Evolutionary conservation across 2,888 invertebrate genomes (phyloP), one percentile per base, ranked within the genome.

Genomic region (Limnephilus marmoratus): DNA sequence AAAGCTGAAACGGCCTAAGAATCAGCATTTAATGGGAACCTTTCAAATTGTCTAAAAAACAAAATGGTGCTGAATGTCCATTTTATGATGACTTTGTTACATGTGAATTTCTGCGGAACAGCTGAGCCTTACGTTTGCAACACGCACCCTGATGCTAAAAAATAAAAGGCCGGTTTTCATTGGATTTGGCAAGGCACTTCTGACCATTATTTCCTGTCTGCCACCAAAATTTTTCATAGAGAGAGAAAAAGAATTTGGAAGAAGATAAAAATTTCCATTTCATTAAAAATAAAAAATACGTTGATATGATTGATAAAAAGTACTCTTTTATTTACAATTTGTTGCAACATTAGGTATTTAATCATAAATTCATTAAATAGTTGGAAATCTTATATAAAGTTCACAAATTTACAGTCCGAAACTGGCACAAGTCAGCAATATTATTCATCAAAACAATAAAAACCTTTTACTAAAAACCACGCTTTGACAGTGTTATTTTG

Each of bases 251-350:
- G 68, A 68, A 68, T 24, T 68, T 24, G 68, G 9, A 68, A 68
- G 24, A 68, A 68, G 24, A 24, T 68, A n/a, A 68, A 68, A 9
- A 68, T n/a, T 1, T 5, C n/a, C n/a, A 68, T 68, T 68, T 68
- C 24, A 68, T 68, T 49, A 2, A 68, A 9, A 1, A 68, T 24
- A 9, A 24, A 68, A 68, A 68, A 68, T 24, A 68, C 68, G 9
- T 68, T 68, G 9, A 0, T 86, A 45, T 86, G 86, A 86, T 86
- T 86, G 86, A 86, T 86, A 86, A 86, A 86, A 86, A 86, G 86
- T 86, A 96, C 93, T 94, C 91, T 95, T 96, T 96, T 96, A 96
- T 96, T 96, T 96, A 96, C 96, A 96, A 96, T 96, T 96, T 96
- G 96, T 96, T 96, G 96, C 96, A 96, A 96, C 96, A 96, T 95